Conservation (phyloP, 2,888 invertebrate genomes). For the Meloe dianella region DNA sequence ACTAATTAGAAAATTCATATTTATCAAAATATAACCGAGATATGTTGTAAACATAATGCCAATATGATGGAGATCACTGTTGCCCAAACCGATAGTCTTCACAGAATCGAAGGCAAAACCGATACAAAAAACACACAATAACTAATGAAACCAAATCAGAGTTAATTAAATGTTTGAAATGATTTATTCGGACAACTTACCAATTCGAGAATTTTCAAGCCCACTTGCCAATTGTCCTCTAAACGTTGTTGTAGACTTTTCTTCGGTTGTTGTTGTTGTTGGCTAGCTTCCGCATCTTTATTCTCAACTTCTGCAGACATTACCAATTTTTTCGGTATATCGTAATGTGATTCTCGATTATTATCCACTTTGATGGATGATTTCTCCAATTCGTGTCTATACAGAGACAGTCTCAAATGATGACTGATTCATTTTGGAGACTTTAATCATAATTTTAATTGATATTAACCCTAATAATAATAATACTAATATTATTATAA, state of each 20-base stretch:
- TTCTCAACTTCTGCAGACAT: slow-evolving; percentile 69
- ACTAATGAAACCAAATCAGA: slow-evolving; percentile 51
- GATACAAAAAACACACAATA: slow-evolving; percentile 67
- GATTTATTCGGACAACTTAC: slow-evolving; percentile 59
- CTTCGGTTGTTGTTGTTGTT: slow-evolving; percentile 56
- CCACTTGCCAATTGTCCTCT: slow-evolving; percentile 65
- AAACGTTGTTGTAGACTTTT: slow-evolving; percentile 55
- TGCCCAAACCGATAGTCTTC: slow-evolving; percentile 63
- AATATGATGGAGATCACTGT: slow-evolving; percentile 65
- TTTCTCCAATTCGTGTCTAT: neutral
- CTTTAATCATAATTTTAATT: slow-evolving; percentile 24
- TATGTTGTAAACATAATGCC: slow-evolving; percentile 71
- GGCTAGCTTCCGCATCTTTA: slow-evolving; percentile 60
- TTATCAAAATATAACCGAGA: slow-evolving; percentile 72
- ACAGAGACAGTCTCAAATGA: neutral
- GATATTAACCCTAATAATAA: slow-evolving; percentile 23
- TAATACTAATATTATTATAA: too few relatives aligned
- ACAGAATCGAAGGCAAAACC: slow-evolving; percentile 70
- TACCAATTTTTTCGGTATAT: slow-evolving; percentile 59
- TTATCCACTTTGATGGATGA: slow-evolving; percentile 43
- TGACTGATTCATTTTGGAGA: neutral
- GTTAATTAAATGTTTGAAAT: neutral
- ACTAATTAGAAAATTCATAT: slow-evolving; percentile 66
- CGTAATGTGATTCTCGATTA: slow-evolving; percentile 48
- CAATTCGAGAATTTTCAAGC: slow-evolving; percentile 67